Evolutionary conservation across 2,113 vertebrate genomes (phyloP), one percentile per base, ranked within the genome.

Genomic region (Xenopus tropicalis): DNA sequence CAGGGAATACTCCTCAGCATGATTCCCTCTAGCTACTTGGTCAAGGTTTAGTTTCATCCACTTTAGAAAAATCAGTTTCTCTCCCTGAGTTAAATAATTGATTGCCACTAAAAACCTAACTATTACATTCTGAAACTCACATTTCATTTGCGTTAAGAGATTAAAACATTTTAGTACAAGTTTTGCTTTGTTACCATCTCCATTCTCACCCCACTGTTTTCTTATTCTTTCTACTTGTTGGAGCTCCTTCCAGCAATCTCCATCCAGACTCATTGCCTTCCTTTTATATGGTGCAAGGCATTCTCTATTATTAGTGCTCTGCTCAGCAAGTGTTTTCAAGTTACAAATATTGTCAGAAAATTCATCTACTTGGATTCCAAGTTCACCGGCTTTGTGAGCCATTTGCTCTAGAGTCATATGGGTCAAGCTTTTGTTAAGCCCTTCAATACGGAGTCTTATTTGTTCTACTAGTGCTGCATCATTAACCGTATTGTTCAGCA

Each of bases 21-120:
- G 74, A 37, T 77, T 19, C 0, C 70, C 63, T n/a, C 46, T 77
- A 16, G 72, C 68, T 4, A 77, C 44, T 6, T 71, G 57, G 1
- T 79, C 82, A 63, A 84, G 69, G 0, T 78, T 79, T 77, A 80
- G 78, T 43, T 82, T 83, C 79, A 84, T 78, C 83, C 83, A 83
- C 19, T 77, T 57, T 57, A 85, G 74, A 63, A 85, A 86, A 43
- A 77, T 84, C 43, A 75, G 79, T 70, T 71, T 81, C 71, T 82
- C 81, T 0, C 56, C 17, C 0, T 0, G 20, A 0, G 82, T 81
- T 10, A 82, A 66, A 42, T 77, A 69, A 61, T 78, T 78, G 37
- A 85, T 64, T 3, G 79, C 83, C 25, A 29, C 3, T 29, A 29
- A 29, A 7, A 29, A 29, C 7, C 25, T 29, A 29, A 4, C 7